Evolutionary conservation across 1,140 invertebrate genomes (phyloP).

Genomic region (Batillaria attramentaria): DNA sequence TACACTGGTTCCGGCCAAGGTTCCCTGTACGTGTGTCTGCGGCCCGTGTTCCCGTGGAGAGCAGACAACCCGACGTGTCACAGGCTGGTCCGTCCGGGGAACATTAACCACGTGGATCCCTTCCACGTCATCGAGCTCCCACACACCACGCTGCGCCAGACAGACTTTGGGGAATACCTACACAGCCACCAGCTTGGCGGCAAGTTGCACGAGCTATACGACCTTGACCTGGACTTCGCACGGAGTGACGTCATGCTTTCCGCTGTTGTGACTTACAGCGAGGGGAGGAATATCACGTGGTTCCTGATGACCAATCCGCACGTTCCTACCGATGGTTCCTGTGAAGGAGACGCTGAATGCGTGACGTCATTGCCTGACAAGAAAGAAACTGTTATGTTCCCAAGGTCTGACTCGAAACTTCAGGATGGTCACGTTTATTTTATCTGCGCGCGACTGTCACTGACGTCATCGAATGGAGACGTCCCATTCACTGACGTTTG

Average conservation of each 20-base stretch:
- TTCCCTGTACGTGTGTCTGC: constrained; percentile 1
- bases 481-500: constrained; percentile 7
- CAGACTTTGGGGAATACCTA: not conserved
- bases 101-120: not conserved
- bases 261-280: constrained; percentile 20
- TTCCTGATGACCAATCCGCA: constrained; percentile 32
- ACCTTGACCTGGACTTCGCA: constrained; percentile 35
- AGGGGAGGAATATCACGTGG: constrained; percentile 30
- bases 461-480: no score
- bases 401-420: not conserved
- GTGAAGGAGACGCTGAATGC: not conserved
- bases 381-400: not conserved
- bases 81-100: not conserved
- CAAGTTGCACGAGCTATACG: constrained; percentile 26
- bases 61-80: not conserved
- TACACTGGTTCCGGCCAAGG: not conserved
- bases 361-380: not conserved
- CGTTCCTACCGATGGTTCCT: not conserved
- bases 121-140: constrained; percentile 19
- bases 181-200: constrained; percentile 26
- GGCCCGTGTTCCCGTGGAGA: constrained; percentile 12
- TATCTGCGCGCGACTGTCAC: not conserved
- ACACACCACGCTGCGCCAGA: not conserved
- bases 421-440: not conserved
- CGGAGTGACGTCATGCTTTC: not conserved